Base-by-base conservation (phyloP, 2,113 vertebrate species). In the Microtus oregoni region DNA sequence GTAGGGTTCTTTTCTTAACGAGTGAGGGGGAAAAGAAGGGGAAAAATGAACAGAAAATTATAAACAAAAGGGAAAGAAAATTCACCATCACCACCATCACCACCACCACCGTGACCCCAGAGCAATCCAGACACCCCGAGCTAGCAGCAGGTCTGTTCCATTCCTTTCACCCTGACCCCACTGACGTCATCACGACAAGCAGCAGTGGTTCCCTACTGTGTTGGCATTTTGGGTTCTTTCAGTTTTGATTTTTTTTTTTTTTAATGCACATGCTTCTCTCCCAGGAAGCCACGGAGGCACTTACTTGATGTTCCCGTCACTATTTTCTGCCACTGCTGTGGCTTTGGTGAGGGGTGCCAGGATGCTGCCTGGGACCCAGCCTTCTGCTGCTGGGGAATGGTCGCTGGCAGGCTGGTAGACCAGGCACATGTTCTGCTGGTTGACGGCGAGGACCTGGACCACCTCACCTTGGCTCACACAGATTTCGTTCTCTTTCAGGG, bases 391-490 rank as follows among this genome's bases (percentile, higher is more conserved):
- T 0, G 99, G 99, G 24, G 99, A 99, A 14, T 98, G 99, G 98
- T 99, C 99, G 1, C 99, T 99, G 81, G 99, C 99, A 0, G 99
- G 99, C 92, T 99, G 99, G 98, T 99, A 99, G 73, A 99, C 99
- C 96, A 99, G 99, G 98, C 98, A 99, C 99, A 99, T 99, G 98
- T 99, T 99, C 98, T 99, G 99, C 99, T 99, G 99, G 98, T 99
- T 99, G 98, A 99, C 97, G 97, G 99, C 99, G 96, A 99, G 99
- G 98, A 99, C 98, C 97, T 99, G 99, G 92, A 99, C 99, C 89
- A 99, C 98, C 98, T 99, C 99, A 32, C 99, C 99, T 98, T 99
- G 99, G 95, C 98, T 99, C 96, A 99, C 99, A 94, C 99, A 99
- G 97, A 99, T 99, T 98, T 99, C 99, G 41, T 99, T 99, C 98